Conservation (phyloP, 2,113 vertebrate species). For the Hiodon alosoides region DNA sequence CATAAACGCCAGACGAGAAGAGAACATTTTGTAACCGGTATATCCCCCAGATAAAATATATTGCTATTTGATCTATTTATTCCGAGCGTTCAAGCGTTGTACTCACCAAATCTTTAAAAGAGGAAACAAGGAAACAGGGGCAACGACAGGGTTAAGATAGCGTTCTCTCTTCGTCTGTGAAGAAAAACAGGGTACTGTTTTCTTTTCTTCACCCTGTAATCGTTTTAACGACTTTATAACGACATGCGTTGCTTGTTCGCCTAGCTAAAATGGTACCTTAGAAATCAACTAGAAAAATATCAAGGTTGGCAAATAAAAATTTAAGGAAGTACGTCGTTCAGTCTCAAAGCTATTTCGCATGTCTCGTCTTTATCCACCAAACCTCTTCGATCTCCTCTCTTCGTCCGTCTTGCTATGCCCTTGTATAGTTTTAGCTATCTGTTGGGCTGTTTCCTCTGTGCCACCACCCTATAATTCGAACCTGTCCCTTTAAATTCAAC, state of each 20-base stretch:
- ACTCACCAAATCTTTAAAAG: slow-evolving; percentile 9
- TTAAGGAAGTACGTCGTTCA: background rate
- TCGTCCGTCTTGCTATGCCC: background rate
- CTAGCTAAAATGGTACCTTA: background rate
- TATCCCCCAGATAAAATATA: too few species aligned
- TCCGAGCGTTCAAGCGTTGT: background rate
- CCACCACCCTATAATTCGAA: slow-evolving; percentile 38
- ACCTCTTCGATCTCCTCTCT: background rate
- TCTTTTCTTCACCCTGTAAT: slow-evolving; percentile 19
- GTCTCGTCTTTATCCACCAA: slow-evolving; percentile 1
- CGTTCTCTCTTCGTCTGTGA: slow-evolving; percentile 9
- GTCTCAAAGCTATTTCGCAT: background rate
- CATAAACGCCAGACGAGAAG: too few species aligned
- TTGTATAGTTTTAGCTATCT: slow-evolving; percentile 2
- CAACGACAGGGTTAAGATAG: slow-evolving; percentile 18
- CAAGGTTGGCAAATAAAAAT: background rate
- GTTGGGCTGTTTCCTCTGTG: slow-evolving; percentile 8
- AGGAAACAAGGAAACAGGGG: background rate
- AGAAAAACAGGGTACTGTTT: slow-evolving; percentile 11
- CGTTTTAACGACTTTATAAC: slow-evolving; percentile 6
- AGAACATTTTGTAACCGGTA: too few species aligned
- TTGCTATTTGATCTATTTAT: too few species aligned
- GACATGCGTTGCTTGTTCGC: background rate
- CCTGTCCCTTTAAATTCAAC: slow-evolving; percentile 58
- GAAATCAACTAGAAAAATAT: background rate